A percentile compares a stretch with the other conserved stretches of the same genome.
Conservation (phyloP, 2,888 invertebrate species). For the Selenia dentaria region DNA sequence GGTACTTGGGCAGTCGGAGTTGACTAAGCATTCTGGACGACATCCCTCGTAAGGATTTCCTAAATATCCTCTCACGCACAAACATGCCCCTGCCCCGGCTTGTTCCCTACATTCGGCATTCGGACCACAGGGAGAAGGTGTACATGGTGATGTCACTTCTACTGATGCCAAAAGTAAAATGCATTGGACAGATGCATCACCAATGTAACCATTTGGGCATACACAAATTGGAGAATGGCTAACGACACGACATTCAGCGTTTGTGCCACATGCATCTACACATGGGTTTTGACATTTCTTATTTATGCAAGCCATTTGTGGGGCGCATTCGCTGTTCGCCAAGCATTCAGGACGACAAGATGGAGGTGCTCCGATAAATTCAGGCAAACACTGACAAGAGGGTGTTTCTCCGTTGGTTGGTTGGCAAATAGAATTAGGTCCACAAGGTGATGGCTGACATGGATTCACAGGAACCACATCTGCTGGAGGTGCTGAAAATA, state of each 20-base stretch:
- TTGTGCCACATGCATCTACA: constrained; percentile 88
- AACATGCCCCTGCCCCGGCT: constrained; percentile 86
- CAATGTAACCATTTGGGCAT: constrained; percentile 88
- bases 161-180: constrained; percentile 44
- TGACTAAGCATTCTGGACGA: constrained; percentile 89
- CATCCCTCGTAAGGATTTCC: constrained; percentile 93
- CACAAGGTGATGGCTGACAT: constrained; percentile 91
- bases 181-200: constrained; percentile 91
- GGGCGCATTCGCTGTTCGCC: constrained; percentile 88
- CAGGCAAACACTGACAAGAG: constrained; percentile 88
- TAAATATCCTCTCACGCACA: constrained; percentile 88
- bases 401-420: constrained; percentile 82
- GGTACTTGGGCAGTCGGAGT: constrained; percentile 89
- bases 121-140: constrained; percentile 86
- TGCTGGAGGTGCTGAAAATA: constrained; percentile 54
- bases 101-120: constrained; percentile 87
- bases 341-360: constrained; percentile 90
- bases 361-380: constrained; percentile 88
- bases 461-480: constrained; percentile 77
- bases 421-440: constrained; percentile 88
- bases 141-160: constrained; percentile 80
- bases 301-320: constrained; percentile 89
- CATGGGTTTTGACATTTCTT: constrained; percentile 92
- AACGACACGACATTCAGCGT: constrained; percentile 90
- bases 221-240: constrained; percentile 90